phyloP scores from a whole-genome alignment of 2,888 invertebrate species.

The Phania funesta region DNA sequence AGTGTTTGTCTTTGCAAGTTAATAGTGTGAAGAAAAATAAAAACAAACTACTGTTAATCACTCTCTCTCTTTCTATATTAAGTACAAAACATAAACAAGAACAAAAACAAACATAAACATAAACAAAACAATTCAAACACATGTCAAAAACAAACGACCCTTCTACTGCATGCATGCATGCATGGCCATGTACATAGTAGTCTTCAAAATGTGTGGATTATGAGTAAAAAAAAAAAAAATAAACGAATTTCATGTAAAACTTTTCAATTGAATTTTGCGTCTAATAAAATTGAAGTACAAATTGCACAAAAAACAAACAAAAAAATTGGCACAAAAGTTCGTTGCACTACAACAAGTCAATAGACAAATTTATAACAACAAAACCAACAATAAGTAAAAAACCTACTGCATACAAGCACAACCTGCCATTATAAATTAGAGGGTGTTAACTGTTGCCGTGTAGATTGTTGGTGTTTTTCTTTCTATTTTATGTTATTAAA shows the following conservation, averaged over 20 bases:
- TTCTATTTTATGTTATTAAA: background rate
- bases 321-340: slow-evolving; percentile 64
- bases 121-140: background rate
- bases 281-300: slow-evolving; percentile 20
- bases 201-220: background rate
- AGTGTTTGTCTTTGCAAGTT: slow-evolving; percentile 25
- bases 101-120: background rate
- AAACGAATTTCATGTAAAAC: slow-evolving; percentile 17
- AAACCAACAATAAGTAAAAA: background rate
- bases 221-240: background rate
- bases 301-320: no score
- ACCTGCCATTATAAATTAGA: slow-evolving; percentile 44
- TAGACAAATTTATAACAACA: slow-evolving; percentile 47
- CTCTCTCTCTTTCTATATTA: background rate
- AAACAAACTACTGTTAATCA: background rate
- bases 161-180: background rate
- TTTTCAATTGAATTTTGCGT: slow-evolving; percentile 48
- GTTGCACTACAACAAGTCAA: slow-evolving; percentile 60
- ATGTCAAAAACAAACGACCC: background rate
- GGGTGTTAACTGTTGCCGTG: slow-evolving; percentile 55
- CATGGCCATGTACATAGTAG: background rate
- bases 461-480: background rate
- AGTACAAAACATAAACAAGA: background rate
- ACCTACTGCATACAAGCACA: slow-evolving; percentile 1
- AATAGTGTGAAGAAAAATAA: background rate